Base-by-base conservation (phyloP, 2,888 invertebrate genomes). In the Saturnia japonica region DNA sequence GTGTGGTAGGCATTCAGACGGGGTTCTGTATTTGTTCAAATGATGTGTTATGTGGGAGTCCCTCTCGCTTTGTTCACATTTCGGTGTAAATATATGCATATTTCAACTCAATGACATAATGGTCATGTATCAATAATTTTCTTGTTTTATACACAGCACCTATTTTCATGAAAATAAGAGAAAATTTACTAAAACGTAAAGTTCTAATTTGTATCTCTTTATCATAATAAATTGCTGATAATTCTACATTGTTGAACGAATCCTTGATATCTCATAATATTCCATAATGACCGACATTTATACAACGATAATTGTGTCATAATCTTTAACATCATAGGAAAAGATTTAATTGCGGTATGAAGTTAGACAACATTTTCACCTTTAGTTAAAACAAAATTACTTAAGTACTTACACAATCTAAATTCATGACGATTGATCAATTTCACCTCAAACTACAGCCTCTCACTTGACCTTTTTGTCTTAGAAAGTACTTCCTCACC, bases 401-500 rank as follows among this genome's bases (percentile, higher is more conserved):
- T 60, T 60, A 60, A 12, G 12, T 57, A 28, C 57, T 60, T 60
- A 28, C 57, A 60, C 57, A 60, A 60, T 60, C 25, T 16, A 25
- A 54, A 22, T 22, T 22, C 47, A 40, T 40, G 40, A 7, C 40
- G n/a, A 64, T 77, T 71, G 79, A 77, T 78, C 72, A 82, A 79
- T 83, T 82, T 80, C 77, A 78, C 79, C 78, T 75, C 68, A 42
- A 70, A 40, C 64, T 51, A 73, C 69, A 71, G 73, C 76, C 72
- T 75, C 72, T 73, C 74, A 70, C 68, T 77, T 73, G 78, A 80
- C 75, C 73, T 78, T 74, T 78, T 78, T 66, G 66, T 72, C 72
- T 79, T 81, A 80, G 82, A 83, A 83, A 83, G 83, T 82, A 73
- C 71, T 68, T 72, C 70, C 54, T 68, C 25, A 68, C 34, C 54